A percentile compares a stretch with the other conserved stretches of the same genome.
Conservation (phyloP, 2,113 vertebrate genomes). For the Strix aluco region DNA sequence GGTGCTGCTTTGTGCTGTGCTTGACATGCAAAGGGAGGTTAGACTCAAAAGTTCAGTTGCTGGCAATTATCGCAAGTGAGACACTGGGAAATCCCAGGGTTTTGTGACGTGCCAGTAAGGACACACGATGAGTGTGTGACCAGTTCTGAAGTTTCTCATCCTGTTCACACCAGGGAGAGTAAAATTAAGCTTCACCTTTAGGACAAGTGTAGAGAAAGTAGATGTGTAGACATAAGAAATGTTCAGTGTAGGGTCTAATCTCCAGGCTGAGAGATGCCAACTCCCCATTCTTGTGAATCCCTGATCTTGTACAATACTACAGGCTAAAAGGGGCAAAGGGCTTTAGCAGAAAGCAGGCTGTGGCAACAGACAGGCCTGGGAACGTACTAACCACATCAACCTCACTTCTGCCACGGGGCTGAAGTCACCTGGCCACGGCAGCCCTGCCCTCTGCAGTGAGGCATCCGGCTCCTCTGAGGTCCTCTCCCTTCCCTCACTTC, state of each 20-base stretch:
- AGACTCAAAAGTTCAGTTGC: not conserved
- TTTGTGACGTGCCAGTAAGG: not conserved
- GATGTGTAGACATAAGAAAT: not conserved
- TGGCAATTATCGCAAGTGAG: not conserved
- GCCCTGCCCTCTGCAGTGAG: not conserved
- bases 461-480: not conserved
- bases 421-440: not conserved
- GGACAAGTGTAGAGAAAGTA: not conserved
- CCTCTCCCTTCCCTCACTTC: not conserved
- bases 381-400: fast-evolving
- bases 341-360: not conserved
- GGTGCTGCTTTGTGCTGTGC: not conserved
- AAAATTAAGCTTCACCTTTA: not conserved
- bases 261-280: not conserved
- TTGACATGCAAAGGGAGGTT: not conserved
- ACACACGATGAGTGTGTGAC: not conserved
- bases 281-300: not conserved
- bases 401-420: not conserved
- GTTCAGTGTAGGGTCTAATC: not conserved
- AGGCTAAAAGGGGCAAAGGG: not conserved
- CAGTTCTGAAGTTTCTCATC: not conserved
- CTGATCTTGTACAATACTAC: not conserved
- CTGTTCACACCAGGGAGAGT: not conserved
- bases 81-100: not conserved
- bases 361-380: not conserved